Conservation (phyloP, 2,888 invertebrate species). For the Aricia artaxerxes region DNA sequence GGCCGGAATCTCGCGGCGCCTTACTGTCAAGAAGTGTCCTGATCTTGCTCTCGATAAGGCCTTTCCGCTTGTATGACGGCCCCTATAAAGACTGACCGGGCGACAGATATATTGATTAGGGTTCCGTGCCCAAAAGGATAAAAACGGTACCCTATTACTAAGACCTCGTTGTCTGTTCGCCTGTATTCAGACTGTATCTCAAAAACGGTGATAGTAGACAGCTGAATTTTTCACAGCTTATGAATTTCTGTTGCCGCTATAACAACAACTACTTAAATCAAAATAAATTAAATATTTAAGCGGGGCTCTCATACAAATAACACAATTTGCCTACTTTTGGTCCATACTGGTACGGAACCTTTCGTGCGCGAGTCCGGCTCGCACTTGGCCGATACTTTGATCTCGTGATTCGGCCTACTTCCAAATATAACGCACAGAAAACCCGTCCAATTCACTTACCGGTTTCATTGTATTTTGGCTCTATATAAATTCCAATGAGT, state of each 20-base stretch:
- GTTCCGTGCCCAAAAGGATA: not conserved
- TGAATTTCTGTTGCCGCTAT: too few relatives aligned
- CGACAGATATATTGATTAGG: not conserved
- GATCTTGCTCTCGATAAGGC: not conserved
- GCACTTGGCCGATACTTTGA: not conserved
- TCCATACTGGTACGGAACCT: not conserved
- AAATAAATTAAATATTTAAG: too few relatives aligned
- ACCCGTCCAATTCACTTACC: constrained; percentile 14
- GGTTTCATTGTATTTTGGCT: not conserved
- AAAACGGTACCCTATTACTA: too few relatives aligned
- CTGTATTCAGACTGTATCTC: too few relatives aligned
- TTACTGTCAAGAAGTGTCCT: not conserved
- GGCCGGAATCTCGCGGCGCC: constrained; percentile 17
- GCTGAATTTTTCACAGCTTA: too few relatives aligned
- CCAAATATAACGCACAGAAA: constrained; percentile 5
- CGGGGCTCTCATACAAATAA: too few relatives aligned
- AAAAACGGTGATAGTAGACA: too few relatives aligned
- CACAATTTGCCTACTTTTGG: too few relatives aligned
- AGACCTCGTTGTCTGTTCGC: too few relatives aligned
- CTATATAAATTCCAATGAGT: constrained; percentile 5
- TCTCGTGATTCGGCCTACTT: not conserved
- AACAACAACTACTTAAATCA: too few relatives aligned
- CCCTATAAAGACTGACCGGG: constrained; percentile 8
- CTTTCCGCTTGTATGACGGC: constrained; percentile 29
- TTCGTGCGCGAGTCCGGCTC: not conserved